phyloP scores from a whole-genome alignment of 2,797 vertebrate species.

The Cichlasoma orientale region DNA sequence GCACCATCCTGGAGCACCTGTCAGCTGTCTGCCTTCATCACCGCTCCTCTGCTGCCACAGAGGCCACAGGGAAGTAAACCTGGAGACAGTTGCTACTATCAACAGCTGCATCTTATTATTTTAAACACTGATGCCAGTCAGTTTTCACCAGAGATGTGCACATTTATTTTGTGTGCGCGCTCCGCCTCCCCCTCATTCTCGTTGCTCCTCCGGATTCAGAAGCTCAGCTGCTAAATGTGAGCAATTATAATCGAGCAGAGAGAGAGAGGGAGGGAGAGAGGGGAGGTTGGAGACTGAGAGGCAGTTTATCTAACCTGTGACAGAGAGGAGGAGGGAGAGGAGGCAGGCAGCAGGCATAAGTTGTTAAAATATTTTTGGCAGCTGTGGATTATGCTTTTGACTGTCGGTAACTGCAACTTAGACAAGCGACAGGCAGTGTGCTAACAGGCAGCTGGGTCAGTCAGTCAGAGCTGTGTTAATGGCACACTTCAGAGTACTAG shows the following conservation, averaged over 20 bases:
- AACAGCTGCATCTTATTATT: constrained; percentile 84
- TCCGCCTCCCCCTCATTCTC: constrained; percentile 29
- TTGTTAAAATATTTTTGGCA: constrained; percentile 74
- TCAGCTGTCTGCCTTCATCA: constrained; percentile 85
- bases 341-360: constrained; percentile 46
- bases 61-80: constrained; percentile 75
- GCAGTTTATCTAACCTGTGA: constrained; percentile 52
- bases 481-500: constrained; percentile 13
- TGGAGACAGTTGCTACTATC: constrained; percentile 73
- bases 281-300: constrained; percentile 24
- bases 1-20: constrained; percentile 81
- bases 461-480: constrained; percentile 21
- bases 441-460: constrained; percentile 35
- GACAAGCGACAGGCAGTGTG: neutral
- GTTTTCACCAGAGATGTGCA: constrained; percentile 64
- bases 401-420: constrained; percentile 60
- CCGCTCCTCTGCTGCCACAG: constrained; percentile 72
- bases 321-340: constrained; percentile 36
- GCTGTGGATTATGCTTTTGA: constrained; percentile 65
- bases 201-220: constrained; percentile 65
- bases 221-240: constrained; percentile 75
- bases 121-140: constrained; percentile 80
- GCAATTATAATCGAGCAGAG: constrained; percentile 72
- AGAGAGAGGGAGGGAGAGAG: neutral
- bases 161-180: constrained; percentile 42